Evolutionary conservation across 2,113 vertebrate genomes (phyloP), one percentile per base, ranked within the genome.

Genomic region (Lanius ludovicianus): DNA sequence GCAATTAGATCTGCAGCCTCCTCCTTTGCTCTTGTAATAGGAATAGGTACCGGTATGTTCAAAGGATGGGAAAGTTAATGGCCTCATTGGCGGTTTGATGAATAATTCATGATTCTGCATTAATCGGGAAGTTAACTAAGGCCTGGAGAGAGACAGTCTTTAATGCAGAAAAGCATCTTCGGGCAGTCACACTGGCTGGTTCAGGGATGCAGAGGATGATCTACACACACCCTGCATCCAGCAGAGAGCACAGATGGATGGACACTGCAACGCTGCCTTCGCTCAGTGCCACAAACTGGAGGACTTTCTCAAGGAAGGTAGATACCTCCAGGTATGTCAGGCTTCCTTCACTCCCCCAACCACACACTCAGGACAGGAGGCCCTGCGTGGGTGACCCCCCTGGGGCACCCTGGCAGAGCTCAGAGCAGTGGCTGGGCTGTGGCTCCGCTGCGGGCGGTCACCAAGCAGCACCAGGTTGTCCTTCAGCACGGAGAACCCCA

Each of bases 71-170:
- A 89, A 91, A 93, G 80, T 79, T 94, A 94, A 94, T 89, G 77
- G 83, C 41, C 85, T 93, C 65, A 62, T 30, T 28, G 87, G 77
- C 0, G 0, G 77, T 81, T 89, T 87, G 83, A 95, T 95, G 83
- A 96, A 96, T 96, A 96, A 94, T 96, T 95, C 74, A 96, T 94
- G 33, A 18, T 50, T 63, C 94, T 69, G 46, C 86, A 95, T 95
- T 93, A 96, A 96, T 63, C 13, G 12, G 12, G 42, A 92, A 67
- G 87, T 96, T 94, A 96, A 95, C 77, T 64, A 59, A 84, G 73
- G 87, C 71, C 81, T 49, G 41, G 37, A 90, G 82, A 92, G 57
- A 87, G 33, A 42, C 3, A 3, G 6, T 27, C 73, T 60, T 62
- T 56, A 74, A 55, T 4, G 60, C 56, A 84, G 64, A 64, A 74